These are phyloP conservation scores for Tipula helvola DNA, from an alignment of 2,888 invertebrate genomes.

Conservation along the genomic window DNA sequence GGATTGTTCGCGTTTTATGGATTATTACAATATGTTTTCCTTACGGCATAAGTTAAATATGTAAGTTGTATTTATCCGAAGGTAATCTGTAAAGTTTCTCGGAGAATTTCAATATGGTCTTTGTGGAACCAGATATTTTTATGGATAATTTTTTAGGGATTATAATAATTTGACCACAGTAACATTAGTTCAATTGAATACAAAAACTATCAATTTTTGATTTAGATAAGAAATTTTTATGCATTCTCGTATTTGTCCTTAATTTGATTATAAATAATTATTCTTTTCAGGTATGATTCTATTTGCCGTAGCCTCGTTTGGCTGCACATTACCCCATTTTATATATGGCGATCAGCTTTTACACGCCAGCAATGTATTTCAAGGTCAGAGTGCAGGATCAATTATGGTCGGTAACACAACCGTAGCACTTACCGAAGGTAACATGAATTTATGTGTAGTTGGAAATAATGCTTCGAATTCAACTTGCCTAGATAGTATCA, in stretches of 20 bases:
- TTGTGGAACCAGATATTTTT: too few species aligned
- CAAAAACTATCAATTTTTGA: too few species aligned
- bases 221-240: too few species aligned
- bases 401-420: neutral
- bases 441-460: neutral
- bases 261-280: neutral
- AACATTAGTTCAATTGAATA: too few species aligned
- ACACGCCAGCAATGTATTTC: conserved; percentile 28
- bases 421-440: neutral
- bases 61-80: too few species aligned
- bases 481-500: conserved; percentile 47
- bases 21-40: neutral
- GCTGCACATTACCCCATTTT: conserved; percentile 79
- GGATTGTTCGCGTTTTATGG: neutral
- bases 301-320: conserved; percentile 72
- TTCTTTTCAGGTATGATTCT: conserved; percentile 50
- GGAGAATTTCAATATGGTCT: too few species aligned
- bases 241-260: too few species aligned
- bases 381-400: conserved; percentile 8
- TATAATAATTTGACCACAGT: too few species aligned
- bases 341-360: conserved; percentile 64
- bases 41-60: neutral
- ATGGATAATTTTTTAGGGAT: too few species aligned
- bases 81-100: too few species aligned
- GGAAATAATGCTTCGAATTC: conserved; percentile 5